Evolutionary conservation across 2,113 vertebrate genomes (phyloP), one percentile per base, ranked within the genome.

Genomic region (Puffinus mauretanicus): DNA sequence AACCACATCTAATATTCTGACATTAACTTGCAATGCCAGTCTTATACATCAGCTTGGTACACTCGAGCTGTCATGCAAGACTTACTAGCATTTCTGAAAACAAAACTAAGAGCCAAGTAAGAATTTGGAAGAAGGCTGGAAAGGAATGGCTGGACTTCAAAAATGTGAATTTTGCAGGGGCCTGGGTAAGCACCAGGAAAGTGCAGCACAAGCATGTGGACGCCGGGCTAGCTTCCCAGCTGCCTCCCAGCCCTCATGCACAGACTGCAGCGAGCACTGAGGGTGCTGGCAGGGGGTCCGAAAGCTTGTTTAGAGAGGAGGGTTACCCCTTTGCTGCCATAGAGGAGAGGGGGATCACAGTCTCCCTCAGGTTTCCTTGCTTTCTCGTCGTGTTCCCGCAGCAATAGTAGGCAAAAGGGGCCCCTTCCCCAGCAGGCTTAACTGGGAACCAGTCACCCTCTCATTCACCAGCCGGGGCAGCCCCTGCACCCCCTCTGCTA

Each of bases 161-260:
- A 82, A 29, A 22, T 3, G 3, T 71, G 7, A 11, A 17, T 77
- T 86, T 66, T 66, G 16, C 51, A 52, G 38, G 19, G 18, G 9
- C 2, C 6, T 55, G 10, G 5, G 6, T 52, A 57, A 67, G 13
- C 21, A 36, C 14, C 7, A 38, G 27, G 13, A 86, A 54, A 7
- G 6, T 34, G 18, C 22, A 69, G 10, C 25, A 26, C 7, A 46
- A 52, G 52, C 1, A 0, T 10, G 7, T 60, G 11, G 29, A 34
- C 0, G 0, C 11, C 0, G 0, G 16, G 15, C 10, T 54, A 57
- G 12, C 2, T 44, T 44, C 34, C 20, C 49, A 46, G 36, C 11
- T 58, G 32, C 15, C 8, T 58, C 13, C 9, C 17, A 79, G 13
- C 1, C 12, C 4, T 17, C 2, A 1, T 4, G 11, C 14, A n/a